A percentile compares a stretch with the other conserved stretches of the same genome.
These are phyloP conservation scores for Lithobates pipiens DNA, from an alignment of 2,797 vertebrate species.

Conservation along the genomic window DNA sequence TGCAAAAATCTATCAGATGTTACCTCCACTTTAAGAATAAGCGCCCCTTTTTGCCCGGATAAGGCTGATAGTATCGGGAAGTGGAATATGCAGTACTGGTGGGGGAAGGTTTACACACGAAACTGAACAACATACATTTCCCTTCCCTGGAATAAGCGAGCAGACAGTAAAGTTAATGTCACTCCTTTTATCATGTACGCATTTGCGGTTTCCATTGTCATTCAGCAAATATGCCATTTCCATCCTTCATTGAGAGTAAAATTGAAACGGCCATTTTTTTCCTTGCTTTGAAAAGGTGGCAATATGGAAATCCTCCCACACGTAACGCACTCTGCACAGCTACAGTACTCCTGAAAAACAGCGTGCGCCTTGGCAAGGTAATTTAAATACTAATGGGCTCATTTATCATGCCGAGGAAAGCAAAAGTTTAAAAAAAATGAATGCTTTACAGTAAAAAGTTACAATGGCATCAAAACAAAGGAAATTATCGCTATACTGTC, in stretches of 20 bases:
- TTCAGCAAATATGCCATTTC: constrained; percentile 5
- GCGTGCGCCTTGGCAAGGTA: constrained; percentile 33
- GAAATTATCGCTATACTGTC: constrained; percentile 1
- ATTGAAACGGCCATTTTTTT: constrained; percentile 21
- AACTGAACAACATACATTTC: too few species aligned
- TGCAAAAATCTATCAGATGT: too few species aligned
- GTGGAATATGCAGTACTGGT: too few species aligned
- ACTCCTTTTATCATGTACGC: neutral
- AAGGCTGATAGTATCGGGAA: too few species aligned
- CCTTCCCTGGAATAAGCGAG: too few species aligned
- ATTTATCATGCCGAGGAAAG: constrained; percentile 24
- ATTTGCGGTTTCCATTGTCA: neutral
- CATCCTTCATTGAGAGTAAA: neutral
- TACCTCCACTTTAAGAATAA: too few species aligned
- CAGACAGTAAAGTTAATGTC: too few species aligned
- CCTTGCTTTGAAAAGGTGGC: constrained; percentile 17
- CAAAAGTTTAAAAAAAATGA: constrained; percentile 4
- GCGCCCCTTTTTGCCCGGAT: too few species aligned
- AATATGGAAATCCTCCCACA: constrained; percentile 21
- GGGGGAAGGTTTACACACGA: too few species aligned
- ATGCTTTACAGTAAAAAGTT: constrained; percentile 19
- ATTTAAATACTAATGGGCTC: constrained; percentile 50
- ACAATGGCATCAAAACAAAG: constrained; percentile 29
- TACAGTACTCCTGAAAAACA: constrained; percentile 26
- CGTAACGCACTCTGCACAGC: constrained; percentile 6